Percentiles rank a stretch among this genome's conserved stretches.
These are phyloP conservation scores for Amphilophus citrinellus DNA, from an alignment of 2,113 vertebrate species.

Conservation along the genomic window DNA sequence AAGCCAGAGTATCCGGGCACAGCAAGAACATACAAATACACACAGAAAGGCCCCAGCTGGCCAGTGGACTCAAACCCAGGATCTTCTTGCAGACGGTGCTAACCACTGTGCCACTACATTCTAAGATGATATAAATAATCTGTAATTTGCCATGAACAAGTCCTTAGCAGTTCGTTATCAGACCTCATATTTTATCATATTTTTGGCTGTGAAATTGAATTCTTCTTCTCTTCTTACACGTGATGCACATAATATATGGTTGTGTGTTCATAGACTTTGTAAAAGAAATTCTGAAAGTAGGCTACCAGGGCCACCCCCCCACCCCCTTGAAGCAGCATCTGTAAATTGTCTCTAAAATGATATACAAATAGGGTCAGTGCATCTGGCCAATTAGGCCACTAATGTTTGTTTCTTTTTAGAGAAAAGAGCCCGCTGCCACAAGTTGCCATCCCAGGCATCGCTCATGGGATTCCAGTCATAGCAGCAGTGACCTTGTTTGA, in stretches of 20 bases:
- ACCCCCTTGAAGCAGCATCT: not conserved
- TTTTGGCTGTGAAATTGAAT: not conserved
- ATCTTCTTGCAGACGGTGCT: not conserved
- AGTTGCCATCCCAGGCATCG: constrained; percentile 26
- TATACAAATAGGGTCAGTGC: not conserved
- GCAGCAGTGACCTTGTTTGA: constrained; percentile 53
- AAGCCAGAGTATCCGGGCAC: not conserved
- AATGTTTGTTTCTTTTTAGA: constrained; percentile 49
- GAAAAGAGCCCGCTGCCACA: constrained; percentile 37
- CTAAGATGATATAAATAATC: not conserved
- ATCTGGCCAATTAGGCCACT: constrained; percentile 38
- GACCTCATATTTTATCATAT: not conserved
- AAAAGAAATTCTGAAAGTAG: constrained; percentile 1
- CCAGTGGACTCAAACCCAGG: not conserved
- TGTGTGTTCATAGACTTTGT: not conserved
- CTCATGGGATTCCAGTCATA: constrained; percentile 35
- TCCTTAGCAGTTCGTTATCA: not conserved
- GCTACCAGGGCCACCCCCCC: not conserved
- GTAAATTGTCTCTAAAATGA: not conserved
- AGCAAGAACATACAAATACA: not conserved
- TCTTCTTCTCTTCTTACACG: not conserved
- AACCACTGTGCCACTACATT: not conserved
- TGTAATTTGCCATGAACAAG: not conserved
- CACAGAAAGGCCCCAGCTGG: not conserved
- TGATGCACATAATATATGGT: constrained; percentile 19